Evolutionary conservation across 2,797 vertebrate species (phyloP), one percentile per base, ranked within the genome.

Genomic region (Acanthornis magna): DNA sequence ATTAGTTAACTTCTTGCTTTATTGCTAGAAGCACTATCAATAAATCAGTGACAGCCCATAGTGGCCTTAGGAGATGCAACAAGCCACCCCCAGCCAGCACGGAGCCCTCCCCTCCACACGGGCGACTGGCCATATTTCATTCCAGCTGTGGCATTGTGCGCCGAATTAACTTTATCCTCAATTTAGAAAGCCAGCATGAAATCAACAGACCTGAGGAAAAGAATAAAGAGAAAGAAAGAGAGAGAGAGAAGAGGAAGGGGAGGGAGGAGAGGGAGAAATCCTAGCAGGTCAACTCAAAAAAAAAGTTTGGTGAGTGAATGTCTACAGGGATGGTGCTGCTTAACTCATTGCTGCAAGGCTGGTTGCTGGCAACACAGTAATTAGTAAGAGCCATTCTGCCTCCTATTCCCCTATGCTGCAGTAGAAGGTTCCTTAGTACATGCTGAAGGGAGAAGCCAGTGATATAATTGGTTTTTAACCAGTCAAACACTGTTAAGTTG

Each of bases 181-280:
- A 98, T 98, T 98, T 98, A 98, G 98, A 98, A 98, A 98, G 95
- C 97, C 98, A 98, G 98, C 98, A 97, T 98, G 98, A 98, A 98
- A 98, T 98, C 98, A 98, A 96, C 96, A 96, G 96, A 97, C 91
- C 80, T 47, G 61, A 96, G 91, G 79, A 94, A 95, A 96, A 71
- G 95, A 87, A 95, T 71, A 97, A 94, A 86, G 91, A 92, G 68
- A 91, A 93, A 96, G 84, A 91, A 84, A 89, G 81, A 78, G 66
- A 88, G 67, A 36, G 36, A 96, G 73, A 92, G 60, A 92, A 92
- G 88, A 96, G 89, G 91, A 94, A 91, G 43, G 86, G 71, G 91
- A 91, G 87, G 71, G 61, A 95, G 43, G 14, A 66, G n/a, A 72
- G 53, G 32, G 74, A 91, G 93, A 97, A 97, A 94, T 71, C 96